Percentiles rank a stretch among this genome's conserved stretches.
Evolutionary conservation across 2,113 vertebrate genomes (phyloP).

Genomic region (Campylomormyrus tamandua): DNA sequence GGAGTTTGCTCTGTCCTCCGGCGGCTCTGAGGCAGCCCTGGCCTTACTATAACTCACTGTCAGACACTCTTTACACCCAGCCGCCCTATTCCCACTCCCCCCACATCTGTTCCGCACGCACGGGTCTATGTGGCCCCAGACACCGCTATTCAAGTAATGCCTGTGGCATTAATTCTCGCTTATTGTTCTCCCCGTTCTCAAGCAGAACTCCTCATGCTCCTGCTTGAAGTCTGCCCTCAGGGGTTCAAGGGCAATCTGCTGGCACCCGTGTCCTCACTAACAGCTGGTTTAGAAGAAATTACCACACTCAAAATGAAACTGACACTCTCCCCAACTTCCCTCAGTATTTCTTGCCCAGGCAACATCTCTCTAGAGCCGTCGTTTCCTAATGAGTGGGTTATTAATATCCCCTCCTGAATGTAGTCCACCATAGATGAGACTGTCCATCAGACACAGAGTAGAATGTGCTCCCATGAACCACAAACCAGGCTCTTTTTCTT

Average conservation of each 20-base stretch:
- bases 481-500: neutral
- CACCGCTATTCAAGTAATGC: neutral
- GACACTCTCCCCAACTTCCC: neutral
- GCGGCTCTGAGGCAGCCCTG: neutral
- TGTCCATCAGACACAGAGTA: neutral
- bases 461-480: neutral
- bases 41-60: neutral
- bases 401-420: constrained; percentile 5
- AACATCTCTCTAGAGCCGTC: neutral
- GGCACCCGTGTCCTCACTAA: neutral
- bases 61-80: neutral
- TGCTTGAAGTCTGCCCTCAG: neutral
- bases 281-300: constrained; percentile 5
- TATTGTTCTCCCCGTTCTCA: neutral
- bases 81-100: neutral
- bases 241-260: neutral
- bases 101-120: neutral
- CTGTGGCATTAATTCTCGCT: neutral
- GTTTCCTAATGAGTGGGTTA: constrained; percentile 12
- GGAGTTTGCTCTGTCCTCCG: neutral
- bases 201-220: neutral
- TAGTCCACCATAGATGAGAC: neutral
- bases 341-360: neutral
- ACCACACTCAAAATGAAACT: neutral
- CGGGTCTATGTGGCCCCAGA: neutral